Evolutionary conservation across 2,113 vertebrate genomes (phyloP), one percentile per base, ranked within the genome.

Genomic region (Thinocorus orbignyianus): DNA sequence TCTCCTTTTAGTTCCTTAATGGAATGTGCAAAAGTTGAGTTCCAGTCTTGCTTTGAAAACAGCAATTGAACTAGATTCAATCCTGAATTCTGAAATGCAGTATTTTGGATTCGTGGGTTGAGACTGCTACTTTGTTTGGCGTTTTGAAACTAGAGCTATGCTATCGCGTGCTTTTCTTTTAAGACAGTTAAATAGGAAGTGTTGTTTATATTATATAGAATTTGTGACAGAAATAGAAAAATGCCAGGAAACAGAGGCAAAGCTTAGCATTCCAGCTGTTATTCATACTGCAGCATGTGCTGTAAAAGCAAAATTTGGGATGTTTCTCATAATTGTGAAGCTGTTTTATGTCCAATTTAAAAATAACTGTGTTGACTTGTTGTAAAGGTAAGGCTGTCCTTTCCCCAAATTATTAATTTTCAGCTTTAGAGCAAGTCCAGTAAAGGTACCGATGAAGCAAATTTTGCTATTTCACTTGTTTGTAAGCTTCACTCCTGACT

Each of bases 211-310:
- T 81, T 83, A 33, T 70, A 57, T 84, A 94, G 61, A 91, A 88
- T 94, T 92, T 76, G 37, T 83, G 72, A 88, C 82, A 91, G 79
- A 93, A 95, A 88, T 70, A 94, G 80, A 81, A 94, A 94, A 92
- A 93, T 91, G 28, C 35, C 87, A 90, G 94, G 93, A 95, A 97
- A 64, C 54, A 0, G 19, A 76, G 60, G n/a, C 54, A 49, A 80
- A 88, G 58, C 52, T 11, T 92, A 33, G 25, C 48, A 39, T 90
- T 91, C 57, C n/a, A 88, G 64, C 61, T 83, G 62, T 84, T 92
- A 84, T 31, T 91, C n/a, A 69, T 13, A 44, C 31, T 52, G 22
- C 58, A 57, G 23, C 4, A 0, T 49, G 41, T 57, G 31, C 51
- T 87, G 31, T 73, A 30, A 73, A 79, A 94, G n/a, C n/a, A 88